A percentile compares a stretch with the other conserved stretches of the same genome.
phyloP scores from a whole-genome alignment of 2,113 vertebrate genomes.

The Opisthocomus hoazin region DNA sequence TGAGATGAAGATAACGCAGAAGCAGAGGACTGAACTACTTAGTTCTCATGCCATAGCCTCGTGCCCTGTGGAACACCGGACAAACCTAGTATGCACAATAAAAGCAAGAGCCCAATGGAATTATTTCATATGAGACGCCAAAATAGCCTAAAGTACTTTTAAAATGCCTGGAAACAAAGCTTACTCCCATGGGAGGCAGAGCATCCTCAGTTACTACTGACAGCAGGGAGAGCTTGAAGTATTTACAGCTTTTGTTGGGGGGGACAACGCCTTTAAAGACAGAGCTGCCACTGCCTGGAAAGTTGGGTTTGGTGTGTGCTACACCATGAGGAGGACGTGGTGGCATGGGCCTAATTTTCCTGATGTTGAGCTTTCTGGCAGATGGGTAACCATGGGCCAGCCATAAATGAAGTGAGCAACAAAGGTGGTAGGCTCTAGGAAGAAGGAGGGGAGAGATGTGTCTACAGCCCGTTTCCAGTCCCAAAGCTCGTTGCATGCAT shows the following conservation, averaged over 20 bases:
- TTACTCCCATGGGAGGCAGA: fast-evolving
- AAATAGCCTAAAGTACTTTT: neutral
- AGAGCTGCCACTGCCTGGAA: neutral
- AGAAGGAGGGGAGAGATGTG: neutral
- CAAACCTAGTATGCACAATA: fast-evolving
- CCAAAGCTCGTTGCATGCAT: fast-evolving
- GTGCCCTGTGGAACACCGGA: fast-evolving
- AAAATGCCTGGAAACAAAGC: neutral
- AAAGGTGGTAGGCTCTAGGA: neutral
- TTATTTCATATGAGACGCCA: neutral
- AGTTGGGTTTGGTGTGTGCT: neutral
- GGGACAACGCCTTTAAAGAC: neutral
- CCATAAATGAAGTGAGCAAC: neutral
- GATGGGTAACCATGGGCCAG: neutral
- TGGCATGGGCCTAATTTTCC: neutral
- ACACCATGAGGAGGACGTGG: neutral
- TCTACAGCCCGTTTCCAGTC: neutral
- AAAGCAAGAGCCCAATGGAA: neutral
- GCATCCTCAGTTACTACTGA: neutral
- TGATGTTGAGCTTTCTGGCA: neutral
- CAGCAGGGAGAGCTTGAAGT: neutral
- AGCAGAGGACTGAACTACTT: neutral
- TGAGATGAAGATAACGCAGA: neutral
- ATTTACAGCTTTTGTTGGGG: neutral
- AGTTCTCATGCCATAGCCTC: neutral